Evolutionary conservation across 2,113 vertebrate species (phyloP).

Genomic region (Syngnathus floridae): DNA sequence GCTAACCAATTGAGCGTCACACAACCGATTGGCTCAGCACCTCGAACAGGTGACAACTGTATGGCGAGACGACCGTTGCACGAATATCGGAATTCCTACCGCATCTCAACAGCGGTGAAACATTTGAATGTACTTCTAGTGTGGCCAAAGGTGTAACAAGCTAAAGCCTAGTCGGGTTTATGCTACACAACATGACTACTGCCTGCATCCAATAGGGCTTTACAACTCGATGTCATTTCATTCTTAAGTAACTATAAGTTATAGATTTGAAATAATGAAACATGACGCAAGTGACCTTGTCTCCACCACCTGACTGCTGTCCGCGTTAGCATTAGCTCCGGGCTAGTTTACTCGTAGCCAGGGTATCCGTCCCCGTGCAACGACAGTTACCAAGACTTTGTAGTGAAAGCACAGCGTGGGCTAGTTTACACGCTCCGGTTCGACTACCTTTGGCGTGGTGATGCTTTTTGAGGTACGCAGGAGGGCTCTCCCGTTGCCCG

Average conservation of each 20-base stretch:
- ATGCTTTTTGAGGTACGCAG: conserved; percentile 52
- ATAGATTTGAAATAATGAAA: too few species aligned
- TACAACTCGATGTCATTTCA: rapidly evolving
- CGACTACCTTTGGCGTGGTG: conserved; percentile 57
- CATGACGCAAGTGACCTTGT: conserved; percentile 58
- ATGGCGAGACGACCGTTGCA: too few species aligned
- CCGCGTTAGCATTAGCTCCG: conserved; percentile 31
- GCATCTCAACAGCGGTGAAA: background rate
- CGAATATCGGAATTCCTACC: background rate
- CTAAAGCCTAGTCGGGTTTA: background rate
- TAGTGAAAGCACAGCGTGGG: rapidly evolving
- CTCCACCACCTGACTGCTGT: conserved; percentile 19
- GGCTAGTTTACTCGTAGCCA: rapidly evolving
- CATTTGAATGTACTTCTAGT: too few species aligned
- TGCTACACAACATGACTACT: background rate
- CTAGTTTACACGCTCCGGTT: background rate
- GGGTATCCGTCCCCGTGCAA: background rate
- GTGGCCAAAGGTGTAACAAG: background rate
- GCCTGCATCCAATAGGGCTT: conserved; percentile 5
- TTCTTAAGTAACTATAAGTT: rapidly evolving
- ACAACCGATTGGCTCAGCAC: background rate
- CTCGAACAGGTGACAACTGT: too few species aligned
- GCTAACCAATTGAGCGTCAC: conserved; percentile 27
- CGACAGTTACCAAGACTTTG: rapidly evolving
- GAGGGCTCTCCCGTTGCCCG: conserved; percentile 64